These are phyloP conservation scores for Brenthis daphne DNA, from an alignment of 2,888 invertebrate species.

Conservation along the genomic window DNA sequence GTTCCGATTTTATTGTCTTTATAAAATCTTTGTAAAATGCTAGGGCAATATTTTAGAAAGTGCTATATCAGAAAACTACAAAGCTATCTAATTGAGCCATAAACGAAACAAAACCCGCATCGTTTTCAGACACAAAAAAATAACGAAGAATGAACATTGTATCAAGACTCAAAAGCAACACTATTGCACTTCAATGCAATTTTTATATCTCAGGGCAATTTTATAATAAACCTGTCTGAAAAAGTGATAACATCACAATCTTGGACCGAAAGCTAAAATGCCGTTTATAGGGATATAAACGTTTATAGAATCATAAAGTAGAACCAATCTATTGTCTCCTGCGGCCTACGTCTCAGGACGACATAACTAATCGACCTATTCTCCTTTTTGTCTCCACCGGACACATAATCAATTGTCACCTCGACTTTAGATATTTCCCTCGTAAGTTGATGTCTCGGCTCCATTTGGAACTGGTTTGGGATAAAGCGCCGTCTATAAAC, in stretches of 20 bases:
- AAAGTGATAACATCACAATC: constrained; percentile 72
- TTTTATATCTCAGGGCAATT: constrained; percentile 50
- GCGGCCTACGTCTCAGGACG: constrained; percentile 70
- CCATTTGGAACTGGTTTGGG: constrained; percentile 74
- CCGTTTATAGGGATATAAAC: constrained; percentile 78
- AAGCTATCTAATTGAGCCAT: background rate
- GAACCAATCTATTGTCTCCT: constrained; percentile 77
- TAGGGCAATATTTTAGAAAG: background rate
- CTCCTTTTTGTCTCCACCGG: constrained; percentile 74
- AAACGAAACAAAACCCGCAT: background rate
- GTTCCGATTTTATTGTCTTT: background rate
- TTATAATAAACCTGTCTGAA: constrained; percentile 70
- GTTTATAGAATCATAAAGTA: constrained; percentile 81
- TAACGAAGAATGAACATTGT: constrained; percentile 4
- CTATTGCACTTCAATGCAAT: constrained; percentile 27
- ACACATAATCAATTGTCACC: constrained; percentile 79
- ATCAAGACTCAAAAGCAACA: constrained; percentile 4
- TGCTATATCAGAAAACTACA: background rate
- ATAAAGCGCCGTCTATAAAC: constrained; percentile 69
- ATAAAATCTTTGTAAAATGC: background rate
- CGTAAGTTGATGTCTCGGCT: constrained; percentile 67
- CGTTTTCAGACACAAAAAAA: constrained; percentile 5
- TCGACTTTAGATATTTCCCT: constrained; percentile 69
- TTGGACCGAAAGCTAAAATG: constrained; percentile 73
- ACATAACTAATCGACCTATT: constrained; percentile 78